A percentile compares a stretch with the other conserved stretches of the same genome.
Evolutionary conservation across 2,888 invertebrate genomes (phyloP).

Genomic region (Noctua comes): DNA sequence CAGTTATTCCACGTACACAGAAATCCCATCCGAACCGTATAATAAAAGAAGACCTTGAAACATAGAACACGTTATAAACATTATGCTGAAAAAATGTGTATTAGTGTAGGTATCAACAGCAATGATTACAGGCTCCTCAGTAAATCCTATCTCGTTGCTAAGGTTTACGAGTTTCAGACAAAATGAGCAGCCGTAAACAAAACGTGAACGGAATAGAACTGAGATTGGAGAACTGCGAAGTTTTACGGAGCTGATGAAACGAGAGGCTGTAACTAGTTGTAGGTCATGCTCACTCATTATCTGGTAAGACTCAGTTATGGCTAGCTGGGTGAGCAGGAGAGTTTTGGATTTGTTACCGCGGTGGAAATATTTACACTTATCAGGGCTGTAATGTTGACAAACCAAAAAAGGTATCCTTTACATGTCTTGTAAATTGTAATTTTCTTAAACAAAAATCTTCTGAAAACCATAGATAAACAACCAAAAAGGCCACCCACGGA

Average conservation of each 20-base stretch:
- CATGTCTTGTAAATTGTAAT: neutral
- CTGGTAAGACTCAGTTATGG: neutral
- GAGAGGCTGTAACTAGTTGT: slow-evolving; percentile 4
- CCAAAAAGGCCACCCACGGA: neutral
- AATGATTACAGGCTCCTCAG: slow-evolving; percentile 31
- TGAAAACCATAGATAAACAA: neutral
- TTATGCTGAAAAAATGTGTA: slow-evolving; percentile 36
- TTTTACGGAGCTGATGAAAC: slow-evolving; percentile 2
- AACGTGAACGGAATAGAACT: slow-evolving; percentile 45
- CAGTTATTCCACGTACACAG: slow-evolving; percentile 20
- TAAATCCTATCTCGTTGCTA: slow-evolving; percentile 45
- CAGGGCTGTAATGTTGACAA: too few relatives aligned
- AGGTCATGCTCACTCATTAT: neutral
- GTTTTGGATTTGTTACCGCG: neutral
- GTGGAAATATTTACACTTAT: too few relatives aligned
- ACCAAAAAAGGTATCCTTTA: neutral
- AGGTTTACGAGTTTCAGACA: slow-evolving; percentile 51
- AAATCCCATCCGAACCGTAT: neutral
- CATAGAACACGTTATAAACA: slow-evolving; percentile 24
- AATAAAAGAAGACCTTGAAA: slow-evolving; percentile 43
- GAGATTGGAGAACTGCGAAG: slow-evolving; percentile 1
- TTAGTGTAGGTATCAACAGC: slow-evolving; percentile 7
- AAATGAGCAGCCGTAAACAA: slow-evolving; percentile 54
- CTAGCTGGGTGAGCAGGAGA: neutral
- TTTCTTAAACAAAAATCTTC: neutral